Evolutionary conservation across 2,797 vertebrate species (phyloP), one percentile per base, ranked within the genome.

Genomic region (Florisuga fusca): DNA sequence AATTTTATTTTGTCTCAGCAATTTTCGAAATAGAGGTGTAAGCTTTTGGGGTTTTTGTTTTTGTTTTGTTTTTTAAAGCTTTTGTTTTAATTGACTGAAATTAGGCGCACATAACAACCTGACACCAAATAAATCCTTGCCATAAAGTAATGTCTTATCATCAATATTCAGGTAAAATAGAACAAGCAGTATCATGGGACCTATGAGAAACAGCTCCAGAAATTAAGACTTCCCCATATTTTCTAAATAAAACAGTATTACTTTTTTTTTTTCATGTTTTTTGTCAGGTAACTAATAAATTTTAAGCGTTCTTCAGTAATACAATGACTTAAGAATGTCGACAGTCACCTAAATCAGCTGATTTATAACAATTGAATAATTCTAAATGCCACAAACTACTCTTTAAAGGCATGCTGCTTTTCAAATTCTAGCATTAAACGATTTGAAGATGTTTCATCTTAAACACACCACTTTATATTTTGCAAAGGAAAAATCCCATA

Each of bases 51-150:
- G 31, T 8, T 1, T 2, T 36, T 36, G 15, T 7, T 48, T 21
- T 36, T n/a, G 36, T 43, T 43, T 43, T 43, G 14, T 16, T 43
- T 43, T 43, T 46, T 46, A 51, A 51, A 43, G 10, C 3, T 51
- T 46, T 86, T 9, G 59, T 76, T 84, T 54, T 19, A 54, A 7
- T 4, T 53, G 29, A 22, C 15, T 72, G 15, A 89, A 63, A 6
- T 16, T 20, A 13, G 1, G 18, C 17, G 74, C 17, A 31, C 2
- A 0, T 16, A 81, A 53, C 14, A 51, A 91, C 15, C 2, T 0
- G 0, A 25, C 29, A 72, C 3, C 26, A 51, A 48, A 71, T 25
- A 68, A 46, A 46, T 19, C 45, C 18, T 46, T 46, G 45, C 45
- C 45, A 46, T 46, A 46, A 18, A 46, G 45, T 46, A 17, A 46